A percentile compares a stretch with the other conserved stretches of the same genome.
phyloP scores from a whole-genome alignment of 2,113 vertebrate genomes.

The Calidris pygmaea region DNA sequence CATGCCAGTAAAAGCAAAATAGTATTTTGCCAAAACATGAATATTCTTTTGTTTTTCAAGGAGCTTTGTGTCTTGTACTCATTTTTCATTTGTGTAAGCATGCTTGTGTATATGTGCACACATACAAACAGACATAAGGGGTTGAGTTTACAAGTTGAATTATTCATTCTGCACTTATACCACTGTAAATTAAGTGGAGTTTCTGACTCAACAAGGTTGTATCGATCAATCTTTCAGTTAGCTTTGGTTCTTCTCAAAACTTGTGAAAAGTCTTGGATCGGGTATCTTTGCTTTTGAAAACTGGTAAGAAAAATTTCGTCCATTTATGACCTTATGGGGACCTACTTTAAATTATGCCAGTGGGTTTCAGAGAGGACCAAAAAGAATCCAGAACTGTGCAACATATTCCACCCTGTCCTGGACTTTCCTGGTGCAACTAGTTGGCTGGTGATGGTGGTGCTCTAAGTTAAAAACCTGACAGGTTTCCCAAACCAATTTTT shows the following conservation, averaged over 20 bases:
- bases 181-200: neutral
- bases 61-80: conserved; percentile 14
- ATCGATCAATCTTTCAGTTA: neutral
- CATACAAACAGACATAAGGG: neutral
- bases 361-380: neutral
- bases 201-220: neutral
- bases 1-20: conserved; percentile 52
- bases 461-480: neutral
- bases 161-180: neutral
- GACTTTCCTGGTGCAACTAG: neutral
- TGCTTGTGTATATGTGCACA: neutral
- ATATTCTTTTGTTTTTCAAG: conserved; percentile 47
- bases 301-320: neutral
- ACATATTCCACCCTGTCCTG: neutral
- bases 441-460: neutral
- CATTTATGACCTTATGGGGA: neutral
- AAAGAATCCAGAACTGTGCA: neutral
- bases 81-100: conserved; percentile 28
- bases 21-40: conserved; percentile 58
- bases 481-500: neutral
- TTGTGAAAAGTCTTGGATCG: neutral
- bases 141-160: conserved; percentile 4
- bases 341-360: neutral
- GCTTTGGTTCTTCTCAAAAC: neutral
- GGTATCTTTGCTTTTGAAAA: neutral